Conservation (phyloP, 2,888 invertebrate species). For the Torymus aiolomorphi region DNA sequence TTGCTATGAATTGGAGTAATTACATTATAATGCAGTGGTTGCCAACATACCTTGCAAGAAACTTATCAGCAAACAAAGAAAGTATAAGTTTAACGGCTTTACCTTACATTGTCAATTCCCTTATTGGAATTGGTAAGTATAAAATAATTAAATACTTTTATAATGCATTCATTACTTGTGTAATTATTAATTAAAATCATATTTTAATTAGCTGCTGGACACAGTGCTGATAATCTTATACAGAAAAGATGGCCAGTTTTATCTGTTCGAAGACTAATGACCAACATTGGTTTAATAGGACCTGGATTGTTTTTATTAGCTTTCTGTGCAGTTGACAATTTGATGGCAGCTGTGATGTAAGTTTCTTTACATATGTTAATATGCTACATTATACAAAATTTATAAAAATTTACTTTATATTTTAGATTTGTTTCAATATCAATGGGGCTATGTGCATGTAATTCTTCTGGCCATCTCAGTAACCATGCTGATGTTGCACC, state of each 20-base stretch:
- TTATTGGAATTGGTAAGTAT: constrained; percentile 81
- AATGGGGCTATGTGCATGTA: constrained; percentile 85
- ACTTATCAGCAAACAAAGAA: constrained; percentile 81
- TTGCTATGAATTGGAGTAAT: constrained; percentile 88
- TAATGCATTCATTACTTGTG: constrained; percentile 5
- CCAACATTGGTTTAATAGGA: constrained; percentile 83
- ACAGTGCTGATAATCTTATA: constrained; percentile 83
- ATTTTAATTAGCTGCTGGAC: constrained; percentile 79
- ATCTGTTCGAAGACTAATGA: constrained; percentile 84
- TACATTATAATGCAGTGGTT: constrained; percentile 89
- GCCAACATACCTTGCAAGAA: constrained; percentile 83
- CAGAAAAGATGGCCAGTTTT: constrained; percentile 81
- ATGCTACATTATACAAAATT: background rate
- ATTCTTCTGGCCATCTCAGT: constrained; percentile 85
- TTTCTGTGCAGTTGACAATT: constrained; percentile 83
- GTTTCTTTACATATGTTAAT: constrained; percentile 64
- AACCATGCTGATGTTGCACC: constrained; percentile 88
- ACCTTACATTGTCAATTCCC: constrained; percentile 85
- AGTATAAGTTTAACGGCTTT: constrained; percentile 85
- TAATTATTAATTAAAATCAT: constrained; percentile 12
- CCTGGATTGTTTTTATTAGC: constrained; percentile 84
- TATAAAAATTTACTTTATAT: background rate
- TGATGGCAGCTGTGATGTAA: constrained; percentile 82
- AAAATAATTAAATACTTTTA: constrained; percentile 10
- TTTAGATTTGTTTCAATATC: constrained; percentile 83